A percentile compares a stretch with the other conserved stretches of the same genome.
These are phyloP conservation scores for Mus caroli DNA, from an alignment of 2,797 vertebrate species.

Conservation along the genomic window DNA sequence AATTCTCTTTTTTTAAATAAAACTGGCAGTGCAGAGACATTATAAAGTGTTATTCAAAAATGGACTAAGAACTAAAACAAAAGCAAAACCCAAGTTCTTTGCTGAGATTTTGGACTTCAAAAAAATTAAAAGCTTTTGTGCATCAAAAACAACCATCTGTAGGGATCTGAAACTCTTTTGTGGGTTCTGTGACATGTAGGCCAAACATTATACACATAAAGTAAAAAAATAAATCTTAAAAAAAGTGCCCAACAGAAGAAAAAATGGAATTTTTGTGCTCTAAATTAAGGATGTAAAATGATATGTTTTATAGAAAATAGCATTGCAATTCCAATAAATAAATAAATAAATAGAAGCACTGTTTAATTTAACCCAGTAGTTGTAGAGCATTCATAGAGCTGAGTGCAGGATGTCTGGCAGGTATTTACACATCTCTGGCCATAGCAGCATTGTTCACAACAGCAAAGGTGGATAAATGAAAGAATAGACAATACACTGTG, in stretches of 20 bases:
- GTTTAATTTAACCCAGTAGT: neutral
- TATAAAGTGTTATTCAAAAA: constrained; percentile 15
- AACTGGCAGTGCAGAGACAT: constrained; percentile 27
- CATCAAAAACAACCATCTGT: neutral
- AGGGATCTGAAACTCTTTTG: neutral
- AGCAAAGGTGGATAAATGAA: constrained; percentile 27
- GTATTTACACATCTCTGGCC: neutral
- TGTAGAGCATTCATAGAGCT: neutral
- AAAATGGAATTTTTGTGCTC: neutral
- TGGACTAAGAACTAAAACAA: constrained; percentile 13
- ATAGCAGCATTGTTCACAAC: neutral
- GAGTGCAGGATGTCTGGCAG: neutral
- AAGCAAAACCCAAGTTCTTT: neutral
- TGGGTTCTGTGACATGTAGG: too few relatives aligned
- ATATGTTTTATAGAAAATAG: neutral
- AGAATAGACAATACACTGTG: neutral
- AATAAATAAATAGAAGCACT: neutral
- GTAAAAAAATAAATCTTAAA: neutral
- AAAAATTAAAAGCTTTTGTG: neutral
- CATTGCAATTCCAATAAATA: neutral
- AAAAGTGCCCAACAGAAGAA: neutral
- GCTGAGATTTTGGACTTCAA: constrained; percentile 6
- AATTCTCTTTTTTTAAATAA: constrained; percentile 50
- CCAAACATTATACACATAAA: neutral
- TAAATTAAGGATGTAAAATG: constrained; percentile 42